Conservation (phyloP, 2,113 vertebrate genomes). For the Chlorodrepanis virens region DNA sequence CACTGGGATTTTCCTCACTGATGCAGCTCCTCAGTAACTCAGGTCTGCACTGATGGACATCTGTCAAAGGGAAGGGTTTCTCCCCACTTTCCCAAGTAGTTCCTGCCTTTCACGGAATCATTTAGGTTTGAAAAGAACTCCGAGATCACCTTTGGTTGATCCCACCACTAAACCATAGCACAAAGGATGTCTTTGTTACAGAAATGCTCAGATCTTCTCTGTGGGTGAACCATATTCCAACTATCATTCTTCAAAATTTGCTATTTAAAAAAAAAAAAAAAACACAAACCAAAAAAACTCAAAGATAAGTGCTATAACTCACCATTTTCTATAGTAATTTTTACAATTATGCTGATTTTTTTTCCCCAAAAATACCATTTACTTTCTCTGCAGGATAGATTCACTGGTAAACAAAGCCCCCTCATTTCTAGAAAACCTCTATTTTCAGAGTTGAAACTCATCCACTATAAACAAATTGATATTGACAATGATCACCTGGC, state of each 20-base stretch:
- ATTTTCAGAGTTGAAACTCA: background rate
- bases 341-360: background rate
- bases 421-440: background rate
- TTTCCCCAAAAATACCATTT: background rate
- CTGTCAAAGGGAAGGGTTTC: background rate
- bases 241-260: background rate
- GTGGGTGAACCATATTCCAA: background rate
- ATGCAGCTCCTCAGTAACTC: background rate
- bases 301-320: background rate
- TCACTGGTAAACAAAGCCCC: background rate
- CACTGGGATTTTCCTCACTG: background rate
- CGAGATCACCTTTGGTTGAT: background rate
- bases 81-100: background rate
- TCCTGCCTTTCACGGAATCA: background rate
- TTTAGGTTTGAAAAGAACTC: background rate
- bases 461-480: background rate
- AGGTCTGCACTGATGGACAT: background rate
- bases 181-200: background rate
- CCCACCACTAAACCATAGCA: background rate
- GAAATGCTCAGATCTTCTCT: background rate
- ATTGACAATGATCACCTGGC: background rate
- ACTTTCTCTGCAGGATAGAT: background rate
- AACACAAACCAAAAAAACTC: accelerated
- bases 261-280: background rate
- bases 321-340: background rate